Conservation (phyloP, 2,888 invertebrate genomes). For the Blastobasis adustella region DNA sequence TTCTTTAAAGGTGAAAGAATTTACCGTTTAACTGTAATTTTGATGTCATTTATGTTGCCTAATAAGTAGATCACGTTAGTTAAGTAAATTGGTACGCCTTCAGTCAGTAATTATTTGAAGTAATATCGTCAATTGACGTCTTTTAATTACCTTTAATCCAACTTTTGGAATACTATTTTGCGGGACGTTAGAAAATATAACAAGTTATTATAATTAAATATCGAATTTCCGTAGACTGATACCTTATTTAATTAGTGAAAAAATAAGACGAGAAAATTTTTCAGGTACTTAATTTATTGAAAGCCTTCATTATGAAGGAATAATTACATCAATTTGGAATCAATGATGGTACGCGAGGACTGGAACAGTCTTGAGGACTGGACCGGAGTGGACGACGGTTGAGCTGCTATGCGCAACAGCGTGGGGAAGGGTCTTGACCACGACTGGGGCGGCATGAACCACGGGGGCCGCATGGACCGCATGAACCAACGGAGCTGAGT, state of each 20-base stretch:
- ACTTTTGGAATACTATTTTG: too few relatives aligned
- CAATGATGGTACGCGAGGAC: conserved; percentile 51
- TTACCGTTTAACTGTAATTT: not conserved
- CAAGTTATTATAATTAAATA: too few relatives aligned
- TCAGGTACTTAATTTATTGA: conserved; percentile 22
- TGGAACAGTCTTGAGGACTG: conserved; percentile 39
- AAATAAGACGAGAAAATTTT: conserved; percentile 4
- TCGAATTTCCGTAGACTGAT: not conserved
- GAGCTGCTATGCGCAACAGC: conserved; percentile 37
- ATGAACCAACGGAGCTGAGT: conserved; percentile 26
- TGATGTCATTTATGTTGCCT: too few relatives aligned
- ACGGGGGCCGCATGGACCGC: conserved; percentile 57
- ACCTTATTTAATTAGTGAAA: not conserved
- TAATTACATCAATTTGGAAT: conserved; percentile 11
- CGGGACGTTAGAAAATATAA: too few relatives aligned
- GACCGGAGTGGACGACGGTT: conserved; percentile 27
- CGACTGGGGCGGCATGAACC: conserved; percentile 52
- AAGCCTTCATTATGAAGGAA: conserved; percentile 6
- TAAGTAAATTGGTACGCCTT: too few relatives aligned
- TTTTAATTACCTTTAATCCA: too few relatives aligned
- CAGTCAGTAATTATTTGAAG: too few relatives aligned
- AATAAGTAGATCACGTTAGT: too few relatives aligned
- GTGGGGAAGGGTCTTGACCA: conserved; percentile 44
- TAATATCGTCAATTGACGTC: too few relatives aligned
- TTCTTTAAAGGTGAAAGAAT: not conserved